phyloP scores from a whole-genome alignment of 2,113 vertebrate species.

The Sphaerodactylus townsendi region DNA sequence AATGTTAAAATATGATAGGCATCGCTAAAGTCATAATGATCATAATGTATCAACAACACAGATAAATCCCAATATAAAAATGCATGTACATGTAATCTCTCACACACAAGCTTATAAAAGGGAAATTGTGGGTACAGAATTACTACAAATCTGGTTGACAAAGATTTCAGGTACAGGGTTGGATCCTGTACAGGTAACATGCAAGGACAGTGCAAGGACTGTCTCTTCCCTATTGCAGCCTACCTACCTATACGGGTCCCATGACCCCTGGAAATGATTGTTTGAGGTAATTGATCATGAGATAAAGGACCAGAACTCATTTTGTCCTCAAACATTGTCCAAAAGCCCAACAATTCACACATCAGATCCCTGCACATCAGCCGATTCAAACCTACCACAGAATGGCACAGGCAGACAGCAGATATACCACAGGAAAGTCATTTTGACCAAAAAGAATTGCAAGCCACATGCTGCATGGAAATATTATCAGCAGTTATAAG shows the following conservation, averaged over 20 bases:
- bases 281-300: too few relatives aligned
- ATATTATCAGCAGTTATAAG: background rate
- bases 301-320: background rate
- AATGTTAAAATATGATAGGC: conserved; percentile 18
- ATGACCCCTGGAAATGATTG: too few relatives aligned
- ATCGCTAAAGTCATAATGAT: background rate
- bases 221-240: too few relatives aligned
- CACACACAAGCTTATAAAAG: background rate
- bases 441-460: background rate
- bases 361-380: background rate
- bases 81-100: background rate
- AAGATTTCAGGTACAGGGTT: background rate
- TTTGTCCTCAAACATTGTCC: background rate
- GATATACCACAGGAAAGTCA: background rate
- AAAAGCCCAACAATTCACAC: background rate
- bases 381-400: background rate
- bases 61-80: background rate
- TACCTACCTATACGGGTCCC: too few relatives aligned
- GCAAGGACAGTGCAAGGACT: too few relatives aligned
- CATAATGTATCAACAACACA: background rate
- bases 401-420: background rate
- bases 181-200: too few relatives aligned
- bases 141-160: background rate
- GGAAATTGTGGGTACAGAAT: background rate
- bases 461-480: background rate